Conservation (phyloP, 2,113 vertebrate species). For the Mungos mungo region DNA sequence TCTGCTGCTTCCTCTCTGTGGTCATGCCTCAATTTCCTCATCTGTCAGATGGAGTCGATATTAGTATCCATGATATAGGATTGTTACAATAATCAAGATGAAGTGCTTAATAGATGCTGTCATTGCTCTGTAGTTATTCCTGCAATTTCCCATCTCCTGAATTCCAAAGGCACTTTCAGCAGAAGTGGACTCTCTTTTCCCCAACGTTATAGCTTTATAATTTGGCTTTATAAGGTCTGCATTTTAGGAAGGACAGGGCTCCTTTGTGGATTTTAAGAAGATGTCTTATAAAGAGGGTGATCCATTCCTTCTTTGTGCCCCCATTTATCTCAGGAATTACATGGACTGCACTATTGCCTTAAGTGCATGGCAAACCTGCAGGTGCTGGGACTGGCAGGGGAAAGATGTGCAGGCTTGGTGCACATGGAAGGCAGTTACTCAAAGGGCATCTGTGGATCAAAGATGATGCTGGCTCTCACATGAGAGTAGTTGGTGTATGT, state of each 20-base stretch:
- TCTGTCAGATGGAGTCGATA: not conserved
- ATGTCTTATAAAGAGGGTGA: not conserved
- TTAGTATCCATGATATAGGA: not conserved
- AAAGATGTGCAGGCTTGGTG: not conserved
- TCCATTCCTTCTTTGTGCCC: not conserved
- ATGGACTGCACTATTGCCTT: not conserved
- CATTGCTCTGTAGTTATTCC: not conserved
- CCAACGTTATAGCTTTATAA: not conserved
- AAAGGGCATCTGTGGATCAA: not conserved
- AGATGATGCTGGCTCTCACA: not conserved
- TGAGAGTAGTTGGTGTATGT: not conserved
- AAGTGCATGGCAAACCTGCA: not conserved
- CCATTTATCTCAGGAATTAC: not conserved
- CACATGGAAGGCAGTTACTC: not conserved
- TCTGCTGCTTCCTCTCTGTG: not conserved
- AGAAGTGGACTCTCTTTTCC: not conserved
- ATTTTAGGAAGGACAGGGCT: not conserved
- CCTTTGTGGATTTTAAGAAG: slow-evolving; percentile 1
- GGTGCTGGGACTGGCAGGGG: not conserved
- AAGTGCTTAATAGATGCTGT: not conserved
- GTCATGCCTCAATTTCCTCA: not conserved
- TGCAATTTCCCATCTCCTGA: not conserved
- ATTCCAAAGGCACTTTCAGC: not conserved
- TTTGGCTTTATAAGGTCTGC: not conserved
- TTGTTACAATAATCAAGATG: not conserved